Conservation (phyloP, 2,888 invertebrate genomes). For the Herminia tarsipennalis region DNA sequence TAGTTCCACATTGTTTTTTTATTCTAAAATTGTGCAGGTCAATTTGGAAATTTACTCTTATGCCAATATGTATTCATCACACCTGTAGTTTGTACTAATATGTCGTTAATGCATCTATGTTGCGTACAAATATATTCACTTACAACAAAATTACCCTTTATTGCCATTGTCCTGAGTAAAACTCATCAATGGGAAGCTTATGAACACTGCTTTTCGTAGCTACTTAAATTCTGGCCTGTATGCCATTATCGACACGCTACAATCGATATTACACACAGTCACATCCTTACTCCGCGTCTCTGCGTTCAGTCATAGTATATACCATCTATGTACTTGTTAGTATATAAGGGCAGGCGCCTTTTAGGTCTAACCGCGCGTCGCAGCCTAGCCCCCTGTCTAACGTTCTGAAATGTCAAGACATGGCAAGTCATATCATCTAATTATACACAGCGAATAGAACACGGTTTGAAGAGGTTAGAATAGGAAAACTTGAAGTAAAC, state of each 20-base stretch:
- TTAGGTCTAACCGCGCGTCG: constrained; percentile 63
- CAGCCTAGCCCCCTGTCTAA: constrained; percentile 47
- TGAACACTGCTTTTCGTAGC: too few species aligned
- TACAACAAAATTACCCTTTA: too few species aligned
- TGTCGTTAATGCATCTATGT: too few species aligned
- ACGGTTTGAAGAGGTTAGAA: background rate
- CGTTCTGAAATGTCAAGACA: constrained; percentile 25
- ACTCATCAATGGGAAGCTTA: too few species aligned
- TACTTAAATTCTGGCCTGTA: constrained; percentile 7
- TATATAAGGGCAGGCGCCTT: constrained; percentile 70
- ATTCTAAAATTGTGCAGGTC: too few species aligned
- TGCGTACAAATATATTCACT: too few species aligned
- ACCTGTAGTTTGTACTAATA: too few species aligned
- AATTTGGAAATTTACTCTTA: too few species aligned
- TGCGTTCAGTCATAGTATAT: constrained; percentile 63
- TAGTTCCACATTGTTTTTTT: too few species aligned
- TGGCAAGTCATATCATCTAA: constrained; percentile 15
- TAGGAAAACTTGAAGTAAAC: background rate
- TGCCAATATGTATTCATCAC: too few species aligned
- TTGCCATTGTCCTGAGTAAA: too few species aligned
- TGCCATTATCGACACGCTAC: constrained; percentile 20
- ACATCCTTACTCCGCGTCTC: constrained; percentile 53
- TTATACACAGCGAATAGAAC: constrained; percentile 10
- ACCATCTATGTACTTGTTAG: constrained; percentile 59
- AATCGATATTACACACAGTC: too few species aligned